Base-by-base conservation (phyloP, 2,797 vertebrate species). In the Poecilia gillii region DNA sequence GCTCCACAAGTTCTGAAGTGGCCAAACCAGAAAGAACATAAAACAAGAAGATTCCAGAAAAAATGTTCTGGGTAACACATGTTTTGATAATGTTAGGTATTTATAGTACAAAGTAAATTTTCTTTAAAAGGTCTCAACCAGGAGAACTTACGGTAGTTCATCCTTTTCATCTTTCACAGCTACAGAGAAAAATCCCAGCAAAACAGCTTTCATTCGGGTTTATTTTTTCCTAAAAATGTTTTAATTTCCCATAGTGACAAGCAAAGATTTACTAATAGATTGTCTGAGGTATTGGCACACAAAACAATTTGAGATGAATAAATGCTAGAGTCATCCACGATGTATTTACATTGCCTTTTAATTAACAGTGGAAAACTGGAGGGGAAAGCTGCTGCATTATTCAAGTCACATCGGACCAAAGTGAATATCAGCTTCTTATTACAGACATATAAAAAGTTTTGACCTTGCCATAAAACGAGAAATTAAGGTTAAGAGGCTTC, bases 401-500 rank as follows among this genome's bases (percentile, higher is more conserved):
- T 93, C 78, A 87, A 82, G 75, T 71, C 31, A 7, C 77, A 75
- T 66, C 36, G 59, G 80, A 83, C 76, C 9, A 83, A 73, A 89
- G 81, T 6, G 62, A 89, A 87, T 81, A 83, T 91, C 68, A 85
- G 78, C 75, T 85, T 88, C 77, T 72, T 83, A 82, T 88, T 77
- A 66, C 33, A 59, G 43, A 6, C 62, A 57, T 70, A 81, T 81
- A 78, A 87, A 86, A 85, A 72, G 76, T 83, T 83, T 76, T 74
- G 76, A 86, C 79, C 79, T 72, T 76, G 0, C 8, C 43, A 82
- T 86, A 74, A 86, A 91, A 90, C 51, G 47, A 75, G 79, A 87
- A 85, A 86, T 84, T 78, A 82, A 80, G 89, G 86, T 90, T 88
- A 90, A 90, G 82, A 90, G 86, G 80, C 90, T 23, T 51, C 49